phyloP scores from a whole-genome alignment of 2,888 invertebrate genomes.

The Dicranocentrus wangi region DNA sequence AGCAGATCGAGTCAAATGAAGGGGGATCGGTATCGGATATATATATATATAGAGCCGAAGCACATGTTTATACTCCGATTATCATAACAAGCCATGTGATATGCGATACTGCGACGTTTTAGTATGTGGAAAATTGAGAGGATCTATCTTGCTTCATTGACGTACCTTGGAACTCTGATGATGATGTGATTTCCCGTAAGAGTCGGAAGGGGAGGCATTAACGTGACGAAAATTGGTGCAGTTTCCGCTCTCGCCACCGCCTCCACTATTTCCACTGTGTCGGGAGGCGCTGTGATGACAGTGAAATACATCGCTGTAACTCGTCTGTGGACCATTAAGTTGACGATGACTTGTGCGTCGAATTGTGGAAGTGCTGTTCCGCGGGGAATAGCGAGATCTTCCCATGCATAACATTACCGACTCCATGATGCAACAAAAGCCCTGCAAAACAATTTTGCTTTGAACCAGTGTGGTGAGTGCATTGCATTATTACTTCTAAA shows the following conservation, averaged over 20 bases:
- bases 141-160: too few relatives aligned
- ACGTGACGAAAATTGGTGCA: slow-evolving; percentile 48
- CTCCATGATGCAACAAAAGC: slow-evolving; percentile 59
- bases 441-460: too few relatives aligned
- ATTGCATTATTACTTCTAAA: too few relatives aligned
- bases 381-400: slow-evolving; percentile 48
- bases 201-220: slow-evolving; percentile 22
- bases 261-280: slow-evolving; percentile 27
- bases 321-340: slow-evolving; percentile 48
- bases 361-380: slow-evolving; percentile 56
- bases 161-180: slow-evolving; percentile 15
- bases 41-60: too few relatives aligned
- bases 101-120: too few relatives aligned
- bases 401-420: slow-evolving; percentile 51
- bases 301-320: slow-evolving; percentile 54
- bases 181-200: slow-evolving; percentile 55
- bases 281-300: slow-evolving; percentile 45
- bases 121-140: too few relatives aligned
- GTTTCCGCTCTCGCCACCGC: slow-evolving; percentile 18
- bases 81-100: too few relatives aligned
- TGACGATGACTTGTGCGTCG: slow-evolving; percentile 54
- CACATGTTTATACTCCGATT: too few relatives aligned
- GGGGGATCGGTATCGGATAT: too few relatives aligned
- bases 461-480: too few relatives aligned
- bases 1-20: too few relatives aligned